These are phyloP conservation scores for Phrynocephalus guinanensis DNA, from an alignment of 2,797 vertebrate species.

Conservation along the genomic window DNA sequence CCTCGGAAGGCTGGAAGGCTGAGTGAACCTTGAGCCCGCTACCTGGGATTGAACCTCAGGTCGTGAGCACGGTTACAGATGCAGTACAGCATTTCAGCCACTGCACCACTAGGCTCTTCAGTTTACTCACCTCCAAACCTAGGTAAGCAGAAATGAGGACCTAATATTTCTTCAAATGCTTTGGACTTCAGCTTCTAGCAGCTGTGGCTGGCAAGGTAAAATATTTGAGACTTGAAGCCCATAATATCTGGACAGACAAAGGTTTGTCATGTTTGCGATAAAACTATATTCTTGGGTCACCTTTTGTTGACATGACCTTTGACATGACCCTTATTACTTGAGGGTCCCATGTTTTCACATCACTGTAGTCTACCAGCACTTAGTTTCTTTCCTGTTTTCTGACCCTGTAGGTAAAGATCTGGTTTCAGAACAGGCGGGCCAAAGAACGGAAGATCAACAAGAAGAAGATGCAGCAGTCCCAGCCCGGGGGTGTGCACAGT, in stretches of 20 bases:
- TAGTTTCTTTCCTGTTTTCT: not conserved
- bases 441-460: slow-evolving; percentile 86
- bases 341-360: not conserved
- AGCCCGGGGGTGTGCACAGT: slow-evolving; percentile 66
- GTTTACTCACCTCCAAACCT: too few species aligned
- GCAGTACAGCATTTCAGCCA: too few species aligned
- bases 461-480: slow-evolving; percentile 80
- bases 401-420: slow-evolving; percentile 81
- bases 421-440: slow-evolving; percentile 85
- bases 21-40: too few species aligned
- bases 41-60: too few species aligned
- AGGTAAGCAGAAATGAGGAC: not conserved
- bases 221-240: not conserved
- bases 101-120: too few species aligned
- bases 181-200: not conserved
- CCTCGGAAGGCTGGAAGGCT: too few species aligned
- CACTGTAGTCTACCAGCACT: too few species aligned
- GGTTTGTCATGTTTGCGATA: too few species aligned
- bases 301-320: not conserved
- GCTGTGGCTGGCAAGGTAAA: not conserved
- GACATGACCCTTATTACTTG: not conserved
- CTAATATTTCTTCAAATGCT: not conserved
- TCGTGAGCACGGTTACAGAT: too few species aligned
- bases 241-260: not conserved
- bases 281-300: too few species aligned